phyloP scores from a whole-genome alignment of 2,888 invertebrate species.

The Crocallis elinguaria region DNA sequence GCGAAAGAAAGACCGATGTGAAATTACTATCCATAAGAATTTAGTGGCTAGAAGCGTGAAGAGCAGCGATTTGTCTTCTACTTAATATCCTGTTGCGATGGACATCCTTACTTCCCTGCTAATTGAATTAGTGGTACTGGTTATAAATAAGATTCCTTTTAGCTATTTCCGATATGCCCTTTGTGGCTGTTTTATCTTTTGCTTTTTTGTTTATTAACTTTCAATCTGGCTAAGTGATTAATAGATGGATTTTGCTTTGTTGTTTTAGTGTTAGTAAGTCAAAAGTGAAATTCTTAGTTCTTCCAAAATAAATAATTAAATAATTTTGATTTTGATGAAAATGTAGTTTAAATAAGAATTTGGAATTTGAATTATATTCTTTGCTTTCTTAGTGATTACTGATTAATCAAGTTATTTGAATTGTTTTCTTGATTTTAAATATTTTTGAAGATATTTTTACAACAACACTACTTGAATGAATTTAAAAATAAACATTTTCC shows the following conservation, averaged over 20 bases:
- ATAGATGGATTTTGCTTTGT: background rate
- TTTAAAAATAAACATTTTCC: too few relatives aligned
- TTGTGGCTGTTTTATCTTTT: constrained; percentile 13
- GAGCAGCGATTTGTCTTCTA: constrained; percentile 70
- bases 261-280: background rate
- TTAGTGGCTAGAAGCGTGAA: constrained; percentile 72
- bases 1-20: constrained; percentile 42
- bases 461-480: too few relatives aligned
- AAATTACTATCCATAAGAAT: constrained; percentile 62
- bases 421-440: too few relatives aligned
- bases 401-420: too few relatives aligned
- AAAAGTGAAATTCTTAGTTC: too few relatives aligned
- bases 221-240: background rate
- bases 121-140: constrained; percentile 66
- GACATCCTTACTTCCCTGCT: constrained; percentile 58
- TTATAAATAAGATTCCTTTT: constrained; percentile 36
- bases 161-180: constrained; percentile 13
- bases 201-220: constrained; percentile 2
- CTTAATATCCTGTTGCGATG: constrained; percentile 59
- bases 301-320: too few relatives aligned
- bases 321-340: too few relatives aligned
- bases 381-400: too few relatives aligned
- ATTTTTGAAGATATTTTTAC: too few relatives aligned
- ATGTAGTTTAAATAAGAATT: too few relatives aligned
- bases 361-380: too few relatives aligned